phyloP scores from a whole-genome alignment of 2,888 invertebrate species.

The Eupithecia subfuscata region DNA sequence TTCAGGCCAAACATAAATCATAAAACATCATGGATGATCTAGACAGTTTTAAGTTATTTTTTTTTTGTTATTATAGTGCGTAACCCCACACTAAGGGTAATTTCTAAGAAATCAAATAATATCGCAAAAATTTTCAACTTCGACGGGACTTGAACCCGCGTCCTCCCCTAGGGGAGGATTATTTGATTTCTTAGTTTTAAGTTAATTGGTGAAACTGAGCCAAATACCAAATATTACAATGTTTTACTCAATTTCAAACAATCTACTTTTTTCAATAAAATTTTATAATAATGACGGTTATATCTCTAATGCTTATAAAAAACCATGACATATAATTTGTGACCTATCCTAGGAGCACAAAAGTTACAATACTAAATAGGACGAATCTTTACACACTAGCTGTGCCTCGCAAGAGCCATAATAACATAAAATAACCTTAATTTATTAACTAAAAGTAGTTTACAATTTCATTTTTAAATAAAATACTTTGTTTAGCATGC shows the following conservation, averaged over 20 bases:
- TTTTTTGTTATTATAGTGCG: too few relatives aligned
- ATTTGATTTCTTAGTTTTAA: too few relatives aligned
- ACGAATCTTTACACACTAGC: neutral
- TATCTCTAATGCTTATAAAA: too few relatives aligned
- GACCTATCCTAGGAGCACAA: neutral
- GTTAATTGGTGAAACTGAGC: neutral
- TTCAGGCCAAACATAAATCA: constrained; percentile 1
- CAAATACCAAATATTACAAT: neutral
- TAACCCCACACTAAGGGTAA: too few relatives aligned
- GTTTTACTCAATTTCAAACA: neutral
- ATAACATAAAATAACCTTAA: neutral
- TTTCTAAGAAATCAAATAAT: too few relatives aligned
- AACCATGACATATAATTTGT: neutral
- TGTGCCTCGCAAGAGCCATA: neutral
- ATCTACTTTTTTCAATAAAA: neutral
- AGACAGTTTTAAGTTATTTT: too few relatives aligned
- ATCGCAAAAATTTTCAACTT: too few relatives aligned
- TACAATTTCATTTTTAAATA: neutral
- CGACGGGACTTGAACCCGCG: too few relatives aligned
- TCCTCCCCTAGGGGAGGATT: too few relatives aligned
- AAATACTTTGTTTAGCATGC: neutral
- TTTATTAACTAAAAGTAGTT: neutral
- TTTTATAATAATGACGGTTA: neutral
- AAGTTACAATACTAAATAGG: neutral
- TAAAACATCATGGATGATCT: neutral